A percentile compares a stretch with the other conserved stretches of the same genome.
Conservation (phyloP, 2,113 vertebrate genomes). For the Leiothrix lutea region DNA sequence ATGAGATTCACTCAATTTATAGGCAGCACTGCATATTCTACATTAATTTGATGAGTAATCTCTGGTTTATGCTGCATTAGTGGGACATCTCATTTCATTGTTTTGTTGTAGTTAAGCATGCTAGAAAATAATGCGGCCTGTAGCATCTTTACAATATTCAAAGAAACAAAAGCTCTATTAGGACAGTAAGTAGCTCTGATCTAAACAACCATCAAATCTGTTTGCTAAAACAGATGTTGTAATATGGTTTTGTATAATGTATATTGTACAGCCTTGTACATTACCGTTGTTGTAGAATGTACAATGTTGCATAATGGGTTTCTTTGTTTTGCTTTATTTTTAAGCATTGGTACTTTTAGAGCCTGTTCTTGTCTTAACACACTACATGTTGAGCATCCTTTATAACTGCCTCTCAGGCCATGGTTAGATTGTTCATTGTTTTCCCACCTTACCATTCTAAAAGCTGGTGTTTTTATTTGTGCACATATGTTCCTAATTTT, state of each 20-base stretch:
- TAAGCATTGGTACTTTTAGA: not conserved
- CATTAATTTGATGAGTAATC: not conserved
- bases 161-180: not conserved
- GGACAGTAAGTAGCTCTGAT: not conserved
- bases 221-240: not conserved
- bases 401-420: not conserved
- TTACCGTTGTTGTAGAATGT: not conserved
- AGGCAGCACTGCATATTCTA: not conserved
- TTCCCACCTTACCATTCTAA: not conserved
- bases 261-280: not conserved
- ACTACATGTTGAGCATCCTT: not conserved
- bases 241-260: not conserved
- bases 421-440: not conserved
- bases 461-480: not conserved
- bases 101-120: too few species aligned
- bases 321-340: not conserved
- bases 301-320: not conserved
- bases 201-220: not conserved
- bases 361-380: not conserved
- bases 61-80: not conserved
- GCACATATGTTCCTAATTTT: not conserved
- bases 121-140: too few species aligned
- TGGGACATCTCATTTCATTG: not conserved
- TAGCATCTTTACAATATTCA: not conserved
- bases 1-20: not conserved